phyloP scores from a whole-genome alignment of 2,113 vertebrate genomes.

The Chitala chitala region DNA sequence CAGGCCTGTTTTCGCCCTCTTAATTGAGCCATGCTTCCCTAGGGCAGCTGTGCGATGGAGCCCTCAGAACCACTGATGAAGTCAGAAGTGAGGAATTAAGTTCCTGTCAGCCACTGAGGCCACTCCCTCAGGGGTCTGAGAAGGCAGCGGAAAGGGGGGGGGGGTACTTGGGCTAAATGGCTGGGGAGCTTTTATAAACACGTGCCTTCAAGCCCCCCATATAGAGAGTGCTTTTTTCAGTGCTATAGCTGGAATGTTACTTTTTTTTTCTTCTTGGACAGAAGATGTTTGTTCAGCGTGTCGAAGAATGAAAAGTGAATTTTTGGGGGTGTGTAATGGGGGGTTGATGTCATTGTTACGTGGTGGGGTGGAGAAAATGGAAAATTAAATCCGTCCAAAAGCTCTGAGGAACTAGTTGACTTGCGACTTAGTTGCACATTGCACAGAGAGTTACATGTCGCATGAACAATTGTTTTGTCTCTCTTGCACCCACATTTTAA shows the following conservation, averaged over 20 bases:
- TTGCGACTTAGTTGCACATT: conserved; percentile 49
- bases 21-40: neutral
- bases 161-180: neutral
- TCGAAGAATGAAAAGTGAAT: neutral
- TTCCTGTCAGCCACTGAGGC: neutral
- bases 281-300: no score
- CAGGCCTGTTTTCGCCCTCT: neutral
- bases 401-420: conserved; percentile 41
- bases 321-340: neutral
- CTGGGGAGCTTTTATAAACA: no score
- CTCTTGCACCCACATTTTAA: no score
- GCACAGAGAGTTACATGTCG: conserved; percentile 34
- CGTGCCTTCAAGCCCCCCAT: neutral
- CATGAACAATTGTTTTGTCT: no score
- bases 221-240: neutral
- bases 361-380: conserved; percentile 30
- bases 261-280: no score
- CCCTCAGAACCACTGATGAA: neutral
- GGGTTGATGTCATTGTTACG: conserved; percentile 50
- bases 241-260: no score
- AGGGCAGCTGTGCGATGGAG: neutral
- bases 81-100: neutral
- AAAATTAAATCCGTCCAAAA: conserved; percentile 50
- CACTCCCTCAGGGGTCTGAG: neutral
- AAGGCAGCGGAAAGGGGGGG: neutral